Conservation (phyloP, 2,888 invertebrate species). For the Dinocampus coccinellae region DNA sequence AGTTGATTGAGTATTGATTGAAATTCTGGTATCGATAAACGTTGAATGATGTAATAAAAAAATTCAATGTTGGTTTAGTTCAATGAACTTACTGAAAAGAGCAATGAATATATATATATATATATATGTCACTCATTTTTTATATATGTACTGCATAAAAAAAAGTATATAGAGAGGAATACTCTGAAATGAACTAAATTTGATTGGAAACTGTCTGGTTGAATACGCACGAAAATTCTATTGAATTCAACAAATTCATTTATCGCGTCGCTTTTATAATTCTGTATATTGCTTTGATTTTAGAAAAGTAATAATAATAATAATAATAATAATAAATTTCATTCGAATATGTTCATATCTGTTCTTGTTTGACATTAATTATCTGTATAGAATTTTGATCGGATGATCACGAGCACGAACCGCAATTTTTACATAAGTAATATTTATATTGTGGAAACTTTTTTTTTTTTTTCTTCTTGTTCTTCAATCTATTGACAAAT, state of each 20-base stretch:
- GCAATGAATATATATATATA: background rate
- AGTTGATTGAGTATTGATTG: background rate
- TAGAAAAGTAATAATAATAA: background rate
- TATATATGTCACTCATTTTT: too few relatives aligned
- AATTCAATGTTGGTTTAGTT: background rate
- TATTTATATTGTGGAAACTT: too few relatives aligned
- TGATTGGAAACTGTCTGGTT: conserved; percentile 2
- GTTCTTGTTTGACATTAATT: background rate
- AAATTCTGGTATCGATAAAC: background rate
- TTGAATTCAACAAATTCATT: conserved; percentile 15
- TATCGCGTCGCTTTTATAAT: background rate
- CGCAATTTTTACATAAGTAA: too few relatives aligned
- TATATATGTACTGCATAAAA: too few relatives aligned
- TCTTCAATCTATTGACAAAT: too few relatives aligned
- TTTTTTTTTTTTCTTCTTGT: too few relatives aligned
- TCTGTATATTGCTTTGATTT: background rate
- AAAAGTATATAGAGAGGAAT: background rate
- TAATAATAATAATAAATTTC: too few relatives aligned
- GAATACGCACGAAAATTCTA: conserved; percentile 8
- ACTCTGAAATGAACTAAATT: conserved; percentile 3
- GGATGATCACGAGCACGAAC: too few relatives aligned
- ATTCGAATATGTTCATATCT: too few relatives aligned
- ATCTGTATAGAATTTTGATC: background rate
- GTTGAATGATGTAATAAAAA: conserved; percentile 8
- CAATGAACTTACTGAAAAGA: conserved; percentile 6